These are phyloP conservation scores for Uloborus diversus DNA, from an alignment of 1,140 invertebrate genomes.

Conservation along the genomic window DNA sequence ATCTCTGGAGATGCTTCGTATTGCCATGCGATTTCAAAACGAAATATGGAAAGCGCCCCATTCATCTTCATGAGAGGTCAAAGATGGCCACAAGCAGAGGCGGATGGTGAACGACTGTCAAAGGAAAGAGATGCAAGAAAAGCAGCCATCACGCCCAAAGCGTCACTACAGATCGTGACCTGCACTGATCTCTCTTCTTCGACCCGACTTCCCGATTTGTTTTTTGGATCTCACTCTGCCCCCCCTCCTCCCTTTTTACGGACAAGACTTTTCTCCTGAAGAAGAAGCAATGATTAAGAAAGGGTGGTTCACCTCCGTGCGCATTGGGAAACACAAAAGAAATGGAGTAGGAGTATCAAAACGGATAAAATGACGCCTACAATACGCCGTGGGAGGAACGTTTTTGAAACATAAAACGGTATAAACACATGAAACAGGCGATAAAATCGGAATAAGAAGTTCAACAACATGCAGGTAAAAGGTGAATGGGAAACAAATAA, in stretches of 20 bases:
- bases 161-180: neutral
- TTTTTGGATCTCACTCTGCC: no score
- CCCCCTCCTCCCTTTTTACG: neutral
- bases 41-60: neutral
- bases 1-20: no score
- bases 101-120: neutral
- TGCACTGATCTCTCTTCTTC: neutral
- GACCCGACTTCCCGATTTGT: neutral
- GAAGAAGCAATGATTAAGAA: neutral
- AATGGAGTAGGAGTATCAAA: slow-evolving; percentile 3
- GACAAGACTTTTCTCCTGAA: neutral
- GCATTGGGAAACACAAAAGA: neutral
- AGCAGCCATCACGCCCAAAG: neutral
- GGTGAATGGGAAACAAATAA: no score
- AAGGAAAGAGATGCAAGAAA: neutral
- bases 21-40: no score
- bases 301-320: neutral
- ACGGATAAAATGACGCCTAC: neutral
- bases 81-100: slow-evolving; percentile 1
- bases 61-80: slow-evolving; percentile 1
- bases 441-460: neutral
- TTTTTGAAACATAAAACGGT: neutral
- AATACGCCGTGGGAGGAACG: neutral
- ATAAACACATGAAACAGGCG: neutral
- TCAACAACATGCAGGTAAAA: neutral